Evolutionary conservation across 2,113 vertebrate species (phyloP).

Genomic region (Gnathonemus longibarbis): DNA sequence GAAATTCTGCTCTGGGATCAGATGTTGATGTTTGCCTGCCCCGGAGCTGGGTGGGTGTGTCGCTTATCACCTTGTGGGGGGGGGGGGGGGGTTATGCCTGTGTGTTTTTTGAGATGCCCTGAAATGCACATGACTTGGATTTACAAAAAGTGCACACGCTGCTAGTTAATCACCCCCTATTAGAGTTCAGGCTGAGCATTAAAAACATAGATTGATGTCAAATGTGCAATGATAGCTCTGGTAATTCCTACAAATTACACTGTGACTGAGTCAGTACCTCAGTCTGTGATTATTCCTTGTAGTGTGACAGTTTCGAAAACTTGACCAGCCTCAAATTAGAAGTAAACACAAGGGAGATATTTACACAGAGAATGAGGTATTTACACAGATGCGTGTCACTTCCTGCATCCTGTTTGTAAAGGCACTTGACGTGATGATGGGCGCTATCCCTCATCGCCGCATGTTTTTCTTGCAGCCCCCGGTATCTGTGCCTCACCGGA

Average conservation of each 20-base stretch:
- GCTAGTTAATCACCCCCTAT: background rate
- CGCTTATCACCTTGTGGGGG: background rate
- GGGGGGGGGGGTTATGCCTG: background rate
- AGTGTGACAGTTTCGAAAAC: background rate
- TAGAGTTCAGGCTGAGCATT: background rate
- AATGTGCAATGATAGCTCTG: background rate
- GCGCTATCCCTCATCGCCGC: background rate
- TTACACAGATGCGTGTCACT: background rate
- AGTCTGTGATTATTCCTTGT: background rate
- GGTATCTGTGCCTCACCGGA: conserved; percentile 85
- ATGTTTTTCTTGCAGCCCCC: conserved; percentile 76
- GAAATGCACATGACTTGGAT: background rate
- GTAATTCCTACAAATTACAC: background rate
- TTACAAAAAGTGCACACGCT: background rate
- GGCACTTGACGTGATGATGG: background rate
- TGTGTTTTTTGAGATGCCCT: background rate
- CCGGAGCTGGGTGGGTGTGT: background rate
- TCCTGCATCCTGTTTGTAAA: background rate
- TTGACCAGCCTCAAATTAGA: background rate
- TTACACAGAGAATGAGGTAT: background rate
- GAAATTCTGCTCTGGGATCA: background rate
- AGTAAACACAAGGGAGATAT: background rate
- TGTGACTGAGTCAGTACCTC: background rate
- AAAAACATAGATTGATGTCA: background rate
- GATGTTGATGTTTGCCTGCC: background rate